Conservation (phyloP, 2,888 invertebrate species). For the Biston betularia region DNA sequence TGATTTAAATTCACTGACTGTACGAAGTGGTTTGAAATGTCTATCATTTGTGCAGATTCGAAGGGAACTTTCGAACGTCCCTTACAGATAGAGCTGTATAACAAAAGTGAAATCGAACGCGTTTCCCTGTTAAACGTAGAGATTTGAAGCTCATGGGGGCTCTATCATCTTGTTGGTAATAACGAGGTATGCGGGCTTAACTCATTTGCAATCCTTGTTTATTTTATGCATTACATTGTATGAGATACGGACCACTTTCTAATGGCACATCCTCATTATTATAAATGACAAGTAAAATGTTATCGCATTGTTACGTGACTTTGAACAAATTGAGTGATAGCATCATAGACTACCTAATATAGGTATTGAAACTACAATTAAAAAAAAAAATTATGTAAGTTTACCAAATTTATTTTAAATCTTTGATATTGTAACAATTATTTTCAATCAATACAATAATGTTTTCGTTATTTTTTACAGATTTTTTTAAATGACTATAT, state of each 20-base stretch:
- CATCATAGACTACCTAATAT: too few relatives aligned
- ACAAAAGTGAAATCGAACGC: constrained; percentile 76
- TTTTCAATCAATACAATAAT: too few relatives aligned
- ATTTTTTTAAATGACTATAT: too few relatives aligned
- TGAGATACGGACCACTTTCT: constrained; percentile 60
- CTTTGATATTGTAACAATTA: too few relatives aligned
- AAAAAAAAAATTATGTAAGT: too few relatives aligned
- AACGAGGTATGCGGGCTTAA: constrained; percentile 64
- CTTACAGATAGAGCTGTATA: constrained; percentile 42
- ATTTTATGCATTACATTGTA: constrained; percentile 53
- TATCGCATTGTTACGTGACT: constrained; percentile 46
- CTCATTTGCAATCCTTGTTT: constrained; percentile 55
- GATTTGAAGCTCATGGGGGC: constrained; percentile 68
- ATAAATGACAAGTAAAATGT: constrained; percentile 31
- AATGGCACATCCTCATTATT: constrained; percentile 44
- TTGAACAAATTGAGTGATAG: not conserved
- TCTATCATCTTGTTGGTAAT: constrained; percentile 65
- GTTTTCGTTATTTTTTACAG: too few relatives aligned
- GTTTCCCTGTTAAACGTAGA: constrained; percentile 57
- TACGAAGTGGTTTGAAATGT: constrained; percentile 7
- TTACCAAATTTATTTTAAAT: too few relatives aligned
- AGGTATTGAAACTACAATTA: too few relatives aligned
- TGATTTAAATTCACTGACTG: not conserved
- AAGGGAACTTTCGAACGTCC: constrained; percentile 45
- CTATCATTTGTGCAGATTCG: constrained; percentile 38